Evolutionary conservation across 2,888 invertebrate genomes (phyloP), one percentile per base, ranked within the genome.

Genomic region (Zootermopsis nevadensis): DNA sequence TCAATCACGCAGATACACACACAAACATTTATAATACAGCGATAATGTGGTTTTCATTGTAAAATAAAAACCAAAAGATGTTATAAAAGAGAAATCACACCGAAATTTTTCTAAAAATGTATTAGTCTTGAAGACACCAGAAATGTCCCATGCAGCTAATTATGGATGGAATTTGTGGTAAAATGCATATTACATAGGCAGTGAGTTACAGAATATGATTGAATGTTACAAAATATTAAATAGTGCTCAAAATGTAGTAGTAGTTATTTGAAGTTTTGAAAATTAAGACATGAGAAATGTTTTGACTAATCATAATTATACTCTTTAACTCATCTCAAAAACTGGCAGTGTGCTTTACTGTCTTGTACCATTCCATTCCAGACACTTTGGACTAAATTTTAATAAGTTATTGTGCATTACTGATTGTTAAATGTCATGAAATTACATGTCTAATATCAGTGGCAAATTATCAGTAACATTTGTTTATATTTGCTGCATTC

Each of bases 161-260:
- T 33, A 8, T 42, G 74, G 74, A 74, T 74, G 74, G 74, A 74
- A 27, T 74, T 38, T 74, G 10, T n/a, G 24, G 33, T 69, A 31
- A 33, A 69, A 31, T 69, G 31, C 7, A 33, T 42, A 35, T 74
- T 74, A 74, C n/a, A 74, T 74, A 74, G 74, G 74, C 74, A 74
- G 74, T 74, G 74, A 1, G 42, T 74, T 27, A 74, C 27, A 69
- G 74, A 74, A 19, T 38, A 38, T 31, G 33, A 72, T 72, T 72
- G 4, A 42, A 7, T 69, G 33, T 69, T 22, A 74, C 74, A 74
- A 22, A 22, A 38, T 38, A 60, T 60, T 27, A 27, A 38, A 38
- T 24, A 35, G 38, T 74, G 74, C 42, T 74, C 31, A 35, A 42
- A 38, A 74, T n/a, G 35, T 0, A 74, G 74, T n/a, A 74, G 74